Evolutionary conservation across 2,888 invertebrate species (phyloP).

Genomic region (Microdon myrmicae): DNA sequence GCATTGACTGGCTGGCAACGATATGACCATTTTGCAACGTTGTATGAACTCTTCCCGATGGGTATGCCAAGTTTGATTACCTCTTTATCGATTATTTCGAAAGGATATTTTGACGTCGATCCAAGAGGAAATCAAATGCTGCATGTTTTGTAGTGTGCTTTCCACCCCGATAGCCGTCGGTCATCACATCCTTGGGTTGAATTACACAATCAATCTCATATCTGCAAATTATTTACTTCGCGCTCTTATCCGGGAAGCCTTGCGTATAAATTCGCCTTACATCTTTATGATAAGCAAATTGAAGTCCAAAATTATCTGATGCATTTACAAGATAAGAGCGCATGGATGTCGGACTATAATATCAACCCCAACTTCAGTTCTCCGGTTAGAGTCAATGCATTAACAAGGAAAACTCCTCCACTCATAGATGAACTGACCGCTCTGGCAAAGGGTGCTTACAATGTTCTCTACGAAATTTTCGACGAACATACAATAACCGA

Average conservation of each 20-base stretch:
- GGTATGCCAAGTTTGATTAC: constrained; percentile 75
- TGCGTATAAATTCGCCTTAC: constrained; percentile 68
- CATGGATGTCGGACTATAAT: constrained; percentile 80
- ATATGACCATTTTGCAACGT: constrained; percentile 77
- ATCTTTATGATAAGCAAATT: constrained; percentile 63
- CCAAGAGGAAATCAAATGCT: constrained; percentile 67
- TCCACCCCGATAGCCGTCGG: constrained; percentile 63
- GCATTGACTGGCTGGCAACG: constrained; percentile 67
- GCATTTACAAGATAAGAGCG: constrained; percentile 62
- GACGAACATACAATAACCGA: constrained; percentile 71
- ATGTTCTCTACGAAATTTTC: constrained; percentile 71
- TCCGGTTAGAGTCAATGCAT: constrained; percentile 73
- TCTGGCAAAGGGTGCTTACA: constrained; percentile 70
- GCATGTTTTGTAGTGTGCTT: constrained; percentile 70
- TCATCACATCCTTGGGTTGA: constrained; percentile 69
- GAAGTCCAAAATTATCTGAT: constrained; percentile 64
- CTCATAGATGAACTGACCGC: constrained; percentile 71
- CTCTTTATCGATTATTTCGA: constrained; percentile 70
- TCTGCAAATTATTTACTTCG: constrained; percentile 72
- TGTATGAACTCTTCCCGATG: constrained; percentile 76
- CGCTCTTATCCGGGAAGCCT: constrained; percentile 75
- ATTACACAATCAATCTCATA: constrained; percentile 71
- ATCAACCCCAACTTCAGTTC: constrained; percentile 76
- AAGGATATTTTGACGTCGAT: constrained; percentile 72
- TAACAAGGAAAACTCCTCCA: constrained; percentile 70